Evolutionary conservation across 2,888 invertebrate genomes (phyloP), one percentile per base, ranked within the genome.

Genomic region (Amphipyra tragopoginis): DNA sequence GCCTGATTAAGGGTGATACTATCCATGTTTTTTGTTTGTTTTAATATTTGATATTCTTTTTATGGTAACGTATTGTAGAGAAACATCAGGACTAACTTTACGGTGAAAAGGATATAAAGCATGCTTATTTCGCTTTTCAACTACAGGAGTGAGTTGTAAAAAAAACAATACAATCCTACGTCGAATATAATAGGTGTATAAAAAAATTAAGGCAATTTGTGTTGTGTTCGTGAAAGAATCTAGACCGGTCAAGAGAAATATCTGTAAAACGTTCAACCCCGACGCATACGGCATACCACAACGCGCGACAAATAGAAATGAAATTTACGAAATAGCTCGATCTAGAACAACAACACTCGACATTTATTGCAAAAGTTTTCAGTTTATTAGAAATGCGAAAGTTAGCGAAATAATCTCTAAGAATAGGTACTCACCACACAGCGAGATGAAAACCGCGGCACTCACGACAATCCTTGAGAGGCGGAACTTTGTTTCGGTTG

Each of bases 401-500:
- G 79, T 85, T 82, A 55, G 79, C 68, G 58, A 82, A 83, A 84
- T 85, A 85, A 86, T 86, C 74, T 82, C 65, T 75, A 74, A 66
- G 63, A 79, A 72, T 79, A n/a, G n/a, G n/a, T n/a, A 92, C 93
- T 92, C 84, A 93, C 93, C 93, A 90, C 90, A 92, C 83, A 93
- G 83, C 75, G 87, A 87, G 85, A 93, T 87, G 86, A 92, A 86
- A 77, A 86, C 82, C 81, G 86, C 83, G 77, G 77, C 75, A 73
- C 85, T 77, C 65, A 85, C 70, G 66, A 87, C 77, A 78, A 84
- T 77, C 77, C 79, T 80, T 71, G 79, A 65, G 69, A 82, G 64
- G 68, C 79, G 76, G 68, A 87, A 85, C 79, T 88, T 86, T 72
- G 60, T 55, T 67, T 68, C 74, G 55, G 54, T 68, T 67, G 76